Evolutionary conservation across 2,888 invertebrate species (phyloP), one percentile per base, ranked within the genome.

Genomic region (Melanchra persicariae): DNA sequence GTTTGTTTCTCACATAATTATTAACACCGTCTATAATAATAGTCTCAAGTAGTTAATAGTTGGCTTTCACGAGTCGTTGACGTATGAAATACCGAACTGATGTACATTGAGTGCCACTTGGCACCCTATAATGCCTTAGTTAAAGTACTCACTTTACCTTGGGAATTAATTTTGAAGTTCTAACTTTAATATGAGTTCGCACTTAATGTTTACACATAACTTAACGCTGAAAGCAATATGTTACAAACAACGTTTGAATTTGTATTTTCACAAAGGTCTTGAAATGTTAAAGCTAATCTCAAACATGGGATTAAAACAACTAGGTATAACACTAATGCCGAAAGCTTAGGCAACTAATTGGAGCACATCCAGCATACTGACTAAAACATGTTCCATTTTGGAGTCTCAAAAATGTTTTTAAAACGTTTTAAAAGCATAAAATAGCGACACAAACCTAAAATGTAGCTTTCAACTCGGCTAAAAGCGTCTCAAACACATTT

Each of bases 401-500:
- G 34, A 49, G 30, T 22, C 6, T 26, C 40, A n/a, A 73, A 73
- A 77, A 68, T 59, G 26, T 61, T 77, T 74, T 19, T 24, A 30
- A 68, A 74, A 47, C 37, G 51, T 58, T 72, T 58, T 37, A 15
- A 71, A 58, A 75, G 71, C 71, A 40, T 51, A 26, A 71, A 71
- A 77, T 58, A 71, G 57, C 40, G 15, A 59, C 58, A 59, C n/a
- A 30, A 58, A 63, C 9, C 45, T 12, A 26, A 71, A 57, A 64
- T 78, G 40, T 63, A 15, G 55, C 55, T 74, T 68, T 62, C n/a
- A 69, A 34, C 51, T 65, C 6, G n/a, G 26, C 61, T 77, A 70
- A 84, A 85, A 81, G 71, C 67, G 40, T 75, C 72, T 61, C 63
- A 51, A 70, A 79, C 49, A 74, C 43, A 59, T 80, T 84, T 77